These are phyloP conservation scores for Petrolisthes manimaculis DNA, from an alignment of 2,888 invertebrate species.

Conservation along the genomic window DNA sequence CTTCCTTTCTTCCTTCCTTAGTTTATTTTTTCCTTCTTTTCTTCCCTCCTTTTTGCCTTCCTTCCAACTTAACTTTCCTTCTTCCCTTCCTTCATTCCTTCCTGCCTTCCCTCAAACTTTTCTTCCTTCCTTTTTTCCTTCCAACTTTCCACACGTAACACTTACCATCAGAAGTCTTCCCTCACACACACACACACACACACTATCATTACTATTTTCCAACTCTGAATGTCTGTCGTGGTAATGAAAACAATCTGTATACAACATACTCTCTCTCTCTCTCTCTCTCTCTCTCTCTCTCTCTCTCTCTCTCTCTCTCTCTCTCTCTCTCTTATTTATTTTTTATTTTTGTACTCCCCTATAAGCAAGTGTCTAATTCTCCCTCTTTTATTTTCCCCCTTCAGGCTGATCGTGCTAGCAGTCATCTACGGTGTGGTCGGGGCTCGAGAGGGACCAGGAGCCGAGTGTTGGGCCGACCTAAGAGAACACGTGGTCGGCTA, in stretches of 20 bases:
- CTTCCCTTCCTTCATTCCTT: neutral
- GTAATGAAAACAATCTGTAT: too few relatives aligned
- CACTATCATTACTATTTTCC: too few relatives aligned
- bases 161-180: too few relatives aligned
- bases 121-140: neutral
- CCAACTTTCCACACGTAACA: neutral
- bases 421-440: slow-evolving; percentile 75
- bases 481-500: slow-evolving; percentile 77
- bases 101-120: neutral
- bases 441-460: slow-evolving; percentile 69
- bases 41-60: neutral
- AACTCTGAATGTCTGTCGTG: too few relatives aligned
- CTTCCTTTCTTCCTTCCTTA: slow-evolving; percentile 17
- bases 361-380: neutral
- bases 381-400: neutral
- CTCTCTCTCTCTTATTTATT: too few relatives aligned
- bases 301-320: neutral
- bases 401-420: slow-evolving; percentile 76
- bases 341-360: neutral
- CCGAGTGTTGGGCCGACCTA: slow-evolving; percentile 72
- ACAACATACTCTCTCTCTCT: slow-evolving; percentile 11
- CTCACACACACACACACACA: too few relatives aligned
- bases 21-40: neutral
- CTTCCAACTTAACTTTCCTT: neutral
- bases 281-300: neutral